Conservation (phyloP, 2,888 invertebrate species). For the Hydriomena furcata region DNA sequence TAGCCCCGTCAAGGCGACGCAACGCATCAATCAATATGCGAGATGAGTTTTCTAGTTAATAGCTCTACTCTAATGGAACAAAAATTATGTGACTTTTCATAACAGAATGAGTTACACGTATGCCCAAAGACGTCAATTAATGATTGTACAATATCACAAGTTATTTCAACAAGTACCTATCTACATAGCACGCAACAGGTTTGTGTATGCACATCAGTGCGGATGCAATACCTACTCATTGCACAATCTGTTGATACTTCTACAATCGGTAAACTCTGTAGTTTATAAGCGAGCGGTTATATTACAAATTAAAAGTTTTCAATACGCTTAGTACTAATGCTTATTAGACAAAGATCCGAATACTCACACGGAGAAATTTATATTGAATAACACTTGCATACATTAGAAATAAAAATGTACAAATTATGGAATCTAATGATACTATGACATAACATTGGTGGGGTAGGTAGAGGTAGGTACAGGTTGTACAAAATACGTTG, state of each 20-base stretch:
- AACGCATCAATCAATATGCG: slow-evolving; percentile 81
- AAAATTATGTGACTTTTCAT: slow-evolving; percentile 11
- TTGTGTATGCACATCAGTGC: slow-evolving; percentile 58
- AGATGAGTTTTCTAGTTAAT: slow-evolving; percentile 69
- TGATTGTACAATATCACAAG: slow-evolving; percentile 36
- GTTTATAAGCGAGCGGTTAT: too few species aligned
- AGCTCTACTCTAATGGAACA: slow-evolving; percentile 35
- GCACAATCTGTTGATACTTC: slow-evolving; percentile 41
- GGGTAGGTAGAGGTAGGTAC: slow-evolving; percentile 25
- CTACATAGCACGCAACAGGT: slow-evolving; percentile 56
- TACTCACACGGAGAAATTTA: too few species aligned
- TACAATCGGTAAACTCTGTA: too few species aligned
- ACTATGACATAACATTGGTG: slow-evolving; percentile 54
- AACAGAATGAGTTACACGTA: background rate
- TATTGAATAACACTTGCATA: slow-evolving; percentile 1
- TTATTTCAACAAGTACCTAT: slow-evolving; percentile 46
- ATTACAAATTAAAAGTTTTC: too few species aligned
- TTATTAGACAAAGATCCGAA: too few species aligned
- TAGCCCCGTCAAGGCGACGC: slow-evolving; percentile 69
- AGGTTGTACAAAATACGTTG: slow-evolving; percentile 49
- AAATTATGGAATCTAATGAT: slow-evolving; percentile 50
- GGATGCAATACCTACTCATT: slow-evolving; percentile 53
- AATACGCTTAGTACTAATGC: too few species aligned
- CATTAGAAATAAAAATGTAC: slow-evolving; percentile 9
- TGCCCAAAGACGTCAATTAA: slow-evolving; percentile 21